Conservation (phyloP, 2,797 vertebrate genomes). For the Takifugu rubripes region DNA sequence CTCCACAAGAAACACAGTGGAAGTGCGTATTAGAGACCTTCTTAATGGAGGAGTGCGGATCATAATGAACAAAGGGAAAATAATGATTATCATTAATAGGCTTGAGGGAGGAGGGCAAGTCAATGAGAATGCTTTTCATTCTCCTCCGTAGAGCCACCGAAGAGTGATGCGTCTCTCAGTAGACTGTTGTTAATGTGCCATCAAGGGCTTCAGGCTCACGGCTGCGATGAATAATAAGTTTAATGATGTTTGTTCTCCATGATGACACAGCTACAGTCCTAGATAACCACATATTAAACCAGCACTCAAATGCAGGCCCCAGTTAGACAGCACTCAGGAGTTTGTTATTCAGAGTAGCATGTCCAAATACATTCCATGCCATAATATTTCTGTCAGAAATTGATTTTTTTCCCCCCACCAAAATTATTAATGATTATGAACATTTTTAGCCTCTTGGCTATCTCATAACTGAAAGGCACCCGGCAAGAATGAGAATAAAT, state of each 20-base stretch:
- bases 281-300: conserved; percentile 55
- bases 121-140: conserved; percentile 60
- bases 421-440: conserved; percentile 53
- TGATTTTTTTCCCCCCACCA: conserved; percentile 30
- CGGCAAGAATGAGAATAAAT: conserved; percentile 38
- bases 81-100: conserved; percentile 72
- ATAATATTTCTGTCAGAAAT: conserved; percentile 48
- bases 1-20: conserved; percentile 25
- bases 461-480: conserved; percentile 2
- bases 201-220: conserved; percentile 56
- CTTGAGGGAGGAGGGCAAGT: conserved; percentile 58
- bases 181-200: conserved; percentile 72
- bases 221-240: conserved; percentile 69
- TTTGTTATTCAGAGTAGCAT: conserved; percentile 38
- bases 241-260: conserved; percentile 73
- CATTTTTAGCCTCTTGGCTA: background rate
- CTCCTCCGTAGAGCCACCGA: conserved; percentile 57
- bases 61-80: conserved; percentile 67
- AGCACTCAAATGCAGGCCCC: conserved; percentile 31
- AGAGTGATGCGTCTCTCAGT: conserved; percentile 65
- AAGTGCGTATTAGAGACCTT: conserved; percentile 49
- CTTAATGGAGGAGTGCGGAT: conserved; percentile 61
- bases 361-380: conserved; percentile 39
- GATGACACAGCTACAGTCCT: conserved; percentile 58
- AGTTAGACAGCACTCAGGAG: conserved; percentile 30